phyloP scores from a whole-genome alignment of 2,113 vertebrate species.

The Gymnarchus niloticus region DNA sequence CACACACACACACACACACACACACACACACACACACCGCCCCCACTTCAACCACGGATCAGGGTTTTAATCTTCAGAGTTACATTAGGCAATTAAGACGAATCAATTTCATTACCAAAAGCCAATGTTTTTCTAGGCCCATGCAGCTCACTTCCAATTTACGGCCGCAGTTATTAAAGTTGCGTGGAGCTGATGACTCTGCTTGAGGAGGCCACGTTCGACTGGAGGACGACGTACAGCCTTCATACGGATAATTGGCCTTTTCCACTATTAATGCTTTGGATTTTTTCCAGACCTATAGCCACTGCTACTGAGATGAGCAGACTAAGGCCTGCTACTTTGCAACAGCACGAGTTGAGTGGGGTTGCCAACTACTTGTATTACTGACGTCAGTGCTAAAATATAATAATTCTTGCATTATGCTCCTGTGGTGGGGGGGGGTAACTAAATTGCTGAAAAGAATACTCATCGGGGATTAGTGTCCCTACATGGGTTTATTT shows the following conservation, averaged over 20 bases:
- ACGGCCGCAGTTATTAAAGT: conserved; percentile 3
- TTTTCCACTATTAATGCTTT: background rate
- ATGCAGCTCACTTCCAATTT: conserved; percentile 15
- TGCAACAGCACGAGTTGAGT: too few relatives aligned
- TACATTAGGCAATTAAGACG: conserved; percentile 25
- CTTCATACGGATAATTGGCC: conserved; percentile 16
- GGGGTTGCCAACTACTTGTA: too few relatives aligned
- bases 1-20: too few relatives aligned
- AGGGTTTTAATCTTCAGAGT: conserved; percentile 28
- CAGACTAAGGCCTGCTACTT: too few relatives aligned
- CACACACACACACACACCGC: background rate
- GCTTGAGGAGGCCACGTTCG: background rate
- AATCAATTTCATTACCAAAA: conserved; percentile 29
- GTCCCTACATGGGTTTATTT: background rate
- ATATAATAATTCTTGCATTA: background rate
- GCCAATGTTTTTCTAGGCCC: background rate
- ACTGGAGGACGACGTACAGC: background rate
- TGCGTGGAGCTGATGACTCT: background rate
- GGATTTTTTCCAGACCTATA: background rate
- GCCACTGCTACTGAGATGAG: background rate
- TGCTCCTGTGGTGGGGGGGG: background rate
- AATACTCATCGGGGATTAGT: background rate
- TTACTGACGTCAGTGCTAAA: background rate
- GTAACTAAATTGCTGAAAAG: background rate
- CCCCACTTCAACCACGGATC: background rate